Evolutionary conservation across 2,888 invertebrate genomes (phyloP), one percentile per base, ranked within the genome.

Genomic region (Heliconius aoede): DNA sequence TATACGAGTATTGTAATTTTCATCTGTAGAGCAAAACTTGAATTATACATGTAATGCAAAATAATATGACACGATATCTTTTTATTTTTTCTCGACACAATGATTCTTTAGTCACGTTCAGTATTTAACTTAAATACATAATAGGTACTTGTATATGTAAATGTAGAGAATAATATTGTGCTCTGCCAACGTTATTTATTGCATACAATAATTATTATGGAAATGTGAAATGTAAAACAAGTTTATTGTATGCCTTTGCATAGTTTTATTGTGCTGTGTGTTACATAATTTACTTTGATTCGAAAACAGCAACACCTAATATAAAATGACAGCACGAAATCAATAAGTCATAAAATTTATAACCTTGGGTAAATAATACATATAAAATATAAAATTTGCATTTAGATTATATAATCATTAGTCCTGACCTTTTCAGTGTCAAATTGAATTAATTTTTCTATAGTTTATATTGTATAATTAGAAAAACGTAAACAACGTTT

Each of bases 51-150:
- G 21, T 8, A 55, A 55, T 55, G 55, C n/a, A 30, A 55, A 30
- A 55, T n/a, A n/a, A n/a, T 21, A 51, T 69, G 30, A 3, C 21
- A 69, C n/a, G 11, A 55, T 69, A 55, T n/a, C 4, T 15, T 69
- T 30, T 55, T 24, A 69, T 55, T 55, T 69, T n/a, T 55, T 55
- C 46, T 51, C 30, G 28, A 32, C 55, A 69, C 69, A 69, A 21
- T 69, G 51, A 24, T 69, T 69, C 55, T 69, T 24, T 69, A 30
- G 69, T 69, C 69, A 69, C 69, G 69, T 69, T 32, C 24, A n/a
- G n/a, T 32, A 69, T 69, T 69, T 55, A 69, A 32, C 55, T 69
- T 32, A 32, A 24, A 55, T 15, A 69, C 9, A 69, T 24, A 55
- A 51, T 69, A 55, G 55, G 28, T 51, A 69, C n/a, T 55, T 69